Evolutionary conservation across 2,797 vertebrate genomes (phyloP).

Genomic region (Pyrrhura leucotis): DNA sequence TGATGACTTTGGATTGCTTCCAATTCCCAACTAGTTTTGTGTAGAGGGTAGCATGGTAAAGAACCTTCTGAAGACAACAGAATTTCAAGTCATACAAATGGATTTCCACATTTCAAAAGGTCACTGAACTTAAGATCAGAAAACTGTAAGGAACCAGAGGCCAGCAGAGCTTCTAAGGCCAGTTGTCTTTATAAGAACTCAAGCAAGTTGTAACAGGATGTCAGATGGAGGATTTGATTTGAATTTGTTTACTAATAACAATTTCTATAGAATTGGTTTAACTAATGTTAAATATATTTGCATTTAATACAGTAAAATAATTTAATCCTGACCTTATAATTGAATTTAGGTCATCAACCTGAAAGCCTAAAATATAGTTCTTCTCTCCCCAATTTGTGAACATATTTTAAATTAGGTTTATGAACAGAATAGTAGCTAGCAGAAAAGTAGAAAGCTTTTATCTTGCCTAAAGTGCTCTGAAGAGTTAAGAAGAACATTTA

Average conservation of each 20-base stretch:
- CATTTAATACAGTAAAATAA: background rate
- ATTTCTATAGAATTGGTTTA: background rate
- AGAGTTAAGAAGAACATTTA: background rate
- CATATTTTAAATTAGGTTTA: background rate
- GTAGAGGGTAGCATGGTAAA: background rate
- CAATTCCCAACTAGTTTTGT: background rate
- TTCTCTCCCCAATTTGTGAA: background rate
- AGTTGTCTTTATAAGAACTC: background rate
- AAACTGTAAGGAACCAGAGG: background rate
- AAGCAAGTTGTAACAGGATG: background rate
- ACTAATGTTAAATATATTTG: background rate
- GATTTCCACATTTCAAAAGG: background rate
- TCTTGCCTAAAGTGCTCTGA: background rate
- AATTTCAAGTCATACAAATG: background rate
- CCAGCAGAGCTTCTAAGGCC: background rate
- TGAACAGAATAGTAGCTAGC: background rate
- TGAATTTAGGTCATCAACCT: background rate
- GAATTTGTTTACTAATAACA: background rate
- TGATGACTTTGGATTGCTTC: background rate
- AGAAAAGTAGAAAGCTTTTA: background rate
- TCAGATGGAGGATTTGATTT: background rate
- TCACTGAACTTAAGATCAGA: background rate
- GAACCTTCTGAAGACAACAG: background rate
- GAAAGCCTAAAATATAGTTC: background rate
- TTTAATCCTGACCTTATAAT: background rate